Evolutionary conservation across 2,888 invertebrate species (phyloP).

Genomic region (Yponomeuta cagnagella): DNA sequence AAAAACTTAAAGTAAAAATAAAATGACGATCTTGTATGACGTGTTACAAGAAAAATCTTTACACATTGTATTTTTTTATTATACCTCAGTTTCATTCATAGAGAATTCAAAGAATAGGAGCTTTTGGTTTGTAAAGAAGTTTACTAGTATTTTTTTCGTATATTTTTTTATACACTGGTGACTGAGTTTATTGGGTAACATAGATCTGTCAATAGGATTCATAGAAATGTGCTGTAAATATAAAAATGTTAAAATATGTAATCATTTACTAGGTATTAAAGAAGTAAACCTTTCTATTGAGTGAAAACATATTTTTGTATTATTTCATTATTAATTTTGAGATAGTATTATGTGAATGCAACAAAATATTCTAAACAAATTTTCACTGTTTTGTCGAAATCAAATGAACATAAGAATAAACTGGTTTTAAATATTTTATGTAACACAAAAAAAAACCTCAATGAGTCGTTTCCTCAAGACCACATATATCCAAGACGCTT

Average conservation of each 20-base stretch:
- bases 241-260: slow-evolving; percentile 13
- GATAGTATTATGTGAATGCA: background rate
- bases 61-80: background rate
- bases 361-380: too few species aligned
- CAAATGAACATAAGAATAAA: too few species aligned
- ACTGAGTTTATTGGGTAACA: slow-evolving; percentile 15
- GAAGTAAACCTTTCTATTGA: slow-evolving; percentile 6
- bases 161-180: slow-evolving; percentile 6
- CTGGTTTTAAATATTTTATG: too few species aligned
- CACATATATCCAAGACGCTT: background rate
- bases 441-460: too few species aligned
- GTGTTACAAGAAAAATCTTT: background rate
- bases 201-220: slow-evolving; percentile 19
- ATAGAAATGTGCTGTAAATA: slow-evolving; percentile 20
- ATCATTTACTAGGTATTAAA: background rate
- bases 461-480: background rate
- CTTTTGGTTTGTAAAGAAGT: background rate
- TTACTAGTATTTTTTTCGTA: background rate
- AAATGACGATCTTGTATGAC: too few species aligned
- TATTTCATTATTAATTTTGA: background rate
- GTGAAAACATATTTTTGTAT: background rate
- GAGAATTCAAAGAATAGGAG: background rate
- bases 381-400: too few species aligned
- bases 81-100: background rate
- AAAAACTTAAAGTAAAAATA: background rate